These are phyloP conservation scores for Cygnus olor DNA, from an alignment of 2,797 vertebrate genomes.

Conservation along the genomic window DNA sequence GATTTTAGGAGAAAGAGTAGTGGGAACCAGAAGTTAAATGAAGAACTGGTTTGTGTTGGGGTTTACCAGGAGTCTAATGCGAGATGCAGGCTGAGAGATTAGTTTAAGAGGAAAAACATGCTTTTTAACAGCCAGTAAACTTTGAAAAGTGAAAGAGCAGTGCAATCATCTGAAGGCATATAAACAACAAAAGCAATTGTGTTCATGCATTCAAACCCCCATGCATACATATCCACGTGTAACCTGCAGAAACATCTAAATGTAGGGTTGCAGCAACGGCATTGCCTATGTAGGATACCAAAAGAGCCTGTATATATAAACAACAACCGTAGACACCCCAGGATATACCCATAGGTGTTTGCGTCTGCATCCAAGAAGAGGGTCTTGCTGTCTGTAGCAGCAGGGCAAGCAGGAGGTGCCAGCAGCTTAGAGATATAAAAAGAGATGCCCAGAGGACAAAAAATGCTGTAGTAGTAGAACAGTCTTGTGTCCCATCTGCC, in stretches of 20 bases:
- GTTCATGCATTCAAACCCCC: neutral
- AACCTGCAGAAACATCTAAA: neutral
- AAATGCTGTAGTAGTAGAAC: neutral
- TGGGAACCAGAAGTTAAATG: neutral
- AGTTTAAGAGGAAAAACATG: neutral
- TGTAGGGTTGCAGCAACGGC: neutral
- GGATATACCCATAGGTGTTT: neutral
- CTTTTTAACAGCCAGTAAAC: neutral
- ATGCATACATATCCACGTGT: neutral
- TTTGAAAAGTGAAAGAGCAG: neutral
- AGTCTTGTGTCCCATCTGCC: neutral
- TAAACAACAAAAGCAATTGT: neutral
- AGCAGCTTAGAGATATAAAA: neutral
- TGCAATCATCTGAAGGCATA: neutral
- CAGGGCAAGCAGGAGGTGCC: neutral
- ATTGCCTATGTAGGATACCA: neutral
- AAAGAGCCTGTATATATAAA: neutral
- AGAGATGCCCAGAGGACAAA: neutral
- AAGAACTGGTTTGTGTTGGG: neutral
- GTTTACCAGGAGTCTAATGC: neutral
- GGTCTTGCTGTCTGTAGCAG: neutral
- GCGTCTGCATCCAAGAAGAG: neutral
- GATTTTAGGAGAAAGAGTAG: neutral
- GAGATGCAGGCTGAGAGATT: neutral
- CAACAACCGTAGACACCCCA: neutral